Percentiles rank a stretch among this genome's conserved stretches.
Evolutionary conservation across 2,888 invertebrate species (phyloP).

Genomic region (Lithophane leautieri): DNA sequence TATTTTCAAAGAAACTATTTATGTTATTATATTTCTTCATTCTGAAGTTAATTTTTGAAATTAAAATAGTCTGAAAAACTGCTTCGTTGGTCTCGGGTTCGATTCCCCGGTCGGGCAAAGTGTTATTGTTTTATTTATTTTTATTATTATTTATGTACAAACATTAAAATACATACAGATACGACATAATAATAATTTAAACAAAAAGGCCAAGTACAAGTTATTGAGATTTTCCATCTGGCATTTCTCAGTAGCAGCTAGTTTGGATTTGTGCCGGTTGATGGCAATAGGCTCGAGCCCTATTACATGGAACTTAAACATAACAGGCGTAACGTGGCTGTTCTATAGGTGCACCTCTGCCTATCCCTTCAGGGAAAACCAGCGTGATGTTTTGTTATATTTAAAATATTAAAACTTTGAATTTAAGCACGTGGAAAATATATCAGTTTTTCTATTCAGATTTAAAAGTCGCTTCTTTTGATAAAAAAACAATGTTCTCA

Average conservation of each 20-base stretch:
- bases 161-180: too few species aligned
- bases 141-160: too few species aligned
- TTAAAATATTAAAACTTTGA: neutral
- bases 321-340: neutral
- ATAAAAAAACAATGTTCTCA: constrained; percentile 69
- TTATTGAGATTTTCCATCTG: neutral
- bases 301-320: neutral
- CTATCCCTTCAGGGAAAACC: neutral
- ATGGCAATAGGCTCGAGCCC: neutral
- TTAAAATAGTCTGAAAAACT: too few species aligned
- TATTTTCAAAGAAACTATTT: neutral
- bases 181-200: too few species aligned
- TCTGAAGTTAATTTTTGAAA: too few species aligned
- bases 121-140: too few species aligned
- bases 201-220: too few species aligned
- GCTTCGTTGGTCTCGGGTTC: neutral
- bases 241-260: neutral
- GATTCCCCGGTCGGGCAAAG: too few species aligned
- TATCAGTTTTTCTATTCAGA: neutral
- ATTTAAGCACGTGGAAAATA: neutral
- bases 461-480: neutral
- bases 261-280: neutral
- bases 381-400: neutral
- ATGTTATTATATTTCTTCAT: too few species aligned
- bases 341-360: neutral